These are phyloP conservation scores for Sycophila sp. DNA, from an alignment of 1,140 invertebrate species.

Conservation along the genomic window DNA sequence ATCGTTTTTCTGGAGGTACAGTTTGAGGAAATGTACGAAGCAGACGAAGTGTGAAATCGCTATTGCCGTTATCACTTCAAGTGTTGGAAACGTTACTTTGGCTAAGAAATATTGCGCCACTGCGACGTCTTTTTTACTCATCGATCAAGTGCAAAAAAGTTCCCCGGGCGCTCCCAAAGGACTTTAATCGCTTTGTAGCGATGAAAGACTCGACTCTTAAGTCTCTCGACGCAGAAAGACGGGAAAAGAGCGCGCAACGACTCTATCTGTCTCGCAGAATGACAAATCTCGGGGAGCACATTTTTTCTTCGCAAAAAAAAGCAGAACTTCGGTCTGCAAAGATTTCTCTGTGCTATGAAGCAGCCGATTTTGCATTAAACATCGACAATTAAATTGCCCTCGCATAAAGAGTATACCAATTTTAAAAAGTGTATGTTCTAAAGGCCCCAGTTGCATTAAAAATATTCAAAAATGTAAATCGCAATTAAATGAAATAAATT, in stretches of 20 bases:
- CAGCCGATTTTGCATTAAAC: no score
- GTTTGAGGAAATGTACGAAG: slow-evolving; percentile 2
- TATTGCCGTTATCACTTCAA: slow-evolving; percentile 27
- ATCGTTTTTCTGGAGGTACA: background rate
- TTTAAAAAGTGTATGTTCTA: no score
- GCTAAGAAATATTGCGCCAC: slow-evolving; percentile 4
- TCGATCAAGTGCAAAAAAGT: slow-evolving; percentile 15
- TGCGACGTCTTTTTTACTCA: slow-evolving; percentile 15
- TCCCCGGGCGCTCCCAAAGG: background rate
- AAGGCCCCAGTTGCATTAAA: no score
- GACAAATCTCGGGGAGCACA: slow-evolving; percentile 41
- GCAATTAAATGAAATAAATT: no score
- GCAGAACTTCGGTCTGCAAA: no score
- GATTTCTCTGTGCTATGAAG: no score
- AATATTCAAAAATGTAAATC: no score
- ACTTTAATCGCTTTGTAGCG: slow-evolving; percentile 19
- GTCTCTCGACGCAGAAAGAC: background rate
- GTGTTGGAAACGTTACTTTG: slow-evolving; percentile 7
- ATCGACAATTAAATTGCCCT: no score
- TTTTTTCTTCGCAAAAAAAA: no score
- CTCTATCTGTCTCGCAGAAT: slow-evolving; percentile 42
- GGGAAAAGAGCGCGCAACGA: slow-evolving; percentile 25
- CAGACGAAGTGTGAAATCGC: slow-evolving; percentile 21
- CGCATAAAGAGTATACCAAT: no score
- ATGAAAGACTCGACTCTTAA: slow-evolving; percentile 2